Percentiles rank a stretch among this genome's conserved stretches.
Evolutionary conservation across 2,888 invertebrate genomes (phyloP).

Genomic region (Patella caerulea): DNA sequence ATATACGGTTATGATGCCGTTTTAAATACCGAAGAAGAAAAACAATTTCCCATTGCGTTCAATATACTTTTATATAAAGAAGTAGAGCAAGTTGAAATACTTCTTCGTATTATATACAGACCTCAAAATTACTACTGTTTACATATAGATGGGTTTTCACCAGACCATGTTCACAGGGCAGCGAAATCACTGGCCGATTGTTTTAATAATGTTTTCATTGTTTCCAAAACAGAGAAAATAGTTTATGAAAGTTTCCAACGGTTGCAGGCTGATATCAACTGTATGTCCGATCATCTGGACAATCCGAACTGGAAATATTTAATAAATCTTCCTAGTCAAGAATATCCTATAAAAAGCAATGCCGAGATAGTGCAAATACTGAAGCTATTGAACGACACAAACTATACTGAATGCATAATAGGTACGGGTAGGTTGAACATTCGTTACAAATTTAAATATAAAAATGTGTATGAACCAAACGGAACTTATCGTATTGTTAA

Average conservation of each 20-base stretch:
- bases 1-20: constrained; percentile 39
- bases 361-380: constrained; percentile 68
- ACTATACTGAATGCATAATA: constrained; percentile 68
- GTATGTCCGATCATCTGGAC: constrained; percentile 63
- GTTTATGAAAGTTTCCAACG: constrained; percentile 66
- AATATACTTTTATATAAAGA: constrained; percentile 63
- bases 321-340: constrained; percentile 67
- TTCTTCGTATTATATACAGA: constrained; percentile 63
- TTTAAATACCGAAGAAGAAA: constrained; percentile 42
- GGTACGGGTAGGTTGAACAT: constrained; percentile 43
- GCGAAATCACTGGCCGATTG: constrained; percentile 57
- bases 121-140: constrained; percentile 68
- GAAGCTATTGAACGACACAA: constrained; percentile 67
- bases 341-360: constrained; percentile 69
- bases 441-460: constrained; percentile 37
- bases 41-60: constrained; percentile 62
- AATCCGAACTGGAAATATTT: constrained; percentile 65
- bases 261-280: constrained; percentile 68
- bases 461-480: constrained; percentile 15
- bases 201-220: constrained; percentile 68
- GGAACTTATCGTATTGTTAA: constrained; percentile 40
- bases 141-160: constrained; percentile 64
- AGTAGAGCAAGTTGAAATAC: constrained; percentile 57
- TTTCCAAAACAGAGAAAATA: constrained; percentile 61
- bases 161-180: constrained; percentile 42